Percentiles rank a stretch among this genome's conserved stretches.
Evolutionary conservation across 2,113 vertebrate genomes (phyloP).

Genomic region (Aphelocoma coerulescens): DNA sequence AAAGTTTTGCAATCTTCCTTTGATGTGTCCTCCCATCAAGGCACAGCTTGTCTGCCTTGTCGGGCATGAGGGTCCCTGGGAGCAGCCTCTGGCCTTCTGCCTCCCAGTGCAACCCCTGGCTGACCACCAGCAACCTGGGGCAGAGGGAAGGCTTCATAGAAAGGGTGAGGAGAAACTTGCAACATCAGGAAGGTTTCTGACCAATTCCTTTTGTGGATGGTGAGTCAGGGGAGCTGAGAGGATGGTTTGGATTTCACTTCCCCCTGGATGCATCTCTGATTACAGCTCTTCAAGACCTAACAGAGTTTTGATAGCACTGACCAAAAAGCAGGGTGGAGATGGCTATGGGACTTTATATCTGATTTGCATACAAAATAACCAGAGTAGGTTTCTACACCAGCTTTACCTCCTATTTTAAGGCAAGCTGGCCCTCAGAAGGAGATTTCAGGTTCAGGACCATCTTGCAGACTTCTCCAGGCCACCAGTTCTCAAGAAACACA

Average conservation of each 20-base stretch:
- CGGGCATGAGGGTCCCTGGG: rapidly evolving
- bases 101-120: neutral
- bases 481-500: neutral
- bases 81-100: neutral
- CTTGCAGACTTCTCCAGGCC: neutral
- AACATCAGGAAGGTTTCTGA: neutral
- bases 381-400: neutral
- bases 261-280: rapidly evolving
- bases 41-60: neutral
- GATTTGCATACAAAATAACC: neutral
- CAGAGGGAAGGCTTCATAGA: neutral
- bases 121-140: neutral
- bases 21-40: no score
- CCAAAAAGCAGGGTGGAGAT: neutral
- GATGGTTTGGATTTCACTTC: neutral
- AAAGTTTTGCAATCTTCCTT: neutral
- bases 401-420: neutral
- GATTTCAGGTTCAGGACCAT: neutral
- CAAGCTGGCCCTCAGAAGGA: neutral
- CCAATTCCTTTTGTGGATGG: neutral
- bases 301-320: neutral
- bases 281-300: neutral
- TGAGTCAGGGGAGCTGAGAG: neutral
- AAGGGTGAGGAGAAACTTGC: neutral
- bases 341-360: neutral